phyloP scores from a whole-genome alignment of 2,113 vertebrate genomes.

The Catagonus wagneri region DNA sequence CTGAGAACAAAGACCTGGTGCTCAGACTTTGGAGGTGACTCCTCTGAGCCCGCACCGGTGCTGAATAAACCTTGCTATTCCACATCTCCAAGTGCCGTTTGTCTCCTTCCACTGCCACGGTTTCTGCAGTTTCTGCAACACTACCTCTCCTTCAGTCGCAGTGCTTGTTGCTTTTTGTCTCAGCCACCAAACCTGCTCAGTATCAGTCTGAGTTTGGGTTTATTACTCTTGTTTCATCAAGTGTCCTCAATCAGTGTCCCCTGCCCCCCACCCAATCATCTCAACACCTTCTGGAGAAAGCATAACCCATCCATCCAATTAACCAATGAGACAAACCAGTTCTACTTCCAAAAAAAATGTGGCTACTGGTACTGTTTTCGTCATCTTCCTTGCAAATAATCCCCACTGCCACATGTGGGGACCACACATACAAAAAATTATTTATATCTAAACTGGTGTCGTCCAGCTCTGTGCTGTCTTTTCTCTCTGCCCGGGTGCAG shows the following conservation, averaged over 20 bases:
- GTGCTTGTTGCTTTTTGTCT: neutral
- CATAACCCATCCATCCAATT: neutral
- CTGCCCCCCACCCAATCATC: neutral
- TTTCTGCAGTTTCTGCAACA: too few relatives aligned
- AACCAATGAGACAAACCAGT: neutral
- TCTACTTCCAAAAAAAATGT: neutral
- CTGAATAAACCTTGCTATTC: too few relatives aligned
- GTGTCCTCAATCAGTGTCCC: neutral
- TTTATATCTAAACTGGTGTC: neutral
- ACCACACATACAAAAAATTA: neutral
- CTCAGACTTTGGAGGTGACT: too few relatives aligned
- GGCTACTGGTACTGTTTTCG: neutral
- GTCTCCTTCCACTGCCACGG: too few relatives aligned
- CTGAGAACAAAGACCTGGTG: too few relatives aligned
- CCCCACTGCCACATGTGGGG: neutral
- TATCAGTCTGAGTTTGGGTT: neutral
- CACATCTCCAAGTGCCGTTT: too few relatives aligned
- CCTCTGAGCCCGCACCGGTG: too few relatives aligned
- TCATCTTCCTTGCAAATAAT: neutral
- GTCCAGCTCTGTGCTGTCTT: neutral
- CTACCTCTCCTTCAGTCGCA: neutral
- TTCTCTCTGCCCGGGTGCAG: neutral
- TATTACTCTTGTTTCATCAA: neutral
- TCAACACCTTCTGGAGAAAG: neutral
- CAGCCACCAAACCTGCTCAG: neutral